Percentiles rank a stretch among this genome's conserved stretches.
Evolutionary conservation across 2,888 invertebrate genomes (phyloP).

Genomic region (Adelphocoris suturalis): DNA sequence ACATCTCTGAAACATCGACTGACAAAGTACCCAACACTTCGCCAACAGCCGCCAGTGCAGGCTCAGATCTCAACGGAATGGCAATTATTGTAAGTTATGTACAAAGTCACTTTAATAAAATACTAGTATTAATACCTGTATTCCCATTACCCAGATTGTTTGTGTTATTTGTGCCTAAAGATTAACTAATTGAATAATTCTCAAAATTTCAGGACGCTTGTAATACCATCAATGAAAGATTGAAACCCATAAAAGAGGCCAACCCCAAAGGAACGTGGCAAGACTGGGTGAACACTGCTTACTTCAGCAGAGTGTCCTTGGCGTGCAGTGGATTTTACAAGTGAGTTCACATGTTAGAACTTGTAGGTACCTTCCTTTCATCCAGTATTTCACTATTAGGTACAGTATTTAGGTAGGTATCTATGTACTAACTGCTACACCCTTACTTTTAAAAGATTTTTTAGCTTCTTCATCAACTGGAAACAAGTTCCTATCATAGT

Average conservation of each 20-base stretch:
- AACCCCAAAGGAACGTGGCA: conserved; percentile 91
- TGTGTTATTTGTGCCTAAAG: too few relatives aligned
- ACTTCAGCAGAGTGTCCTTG: conserved; percentile 87
- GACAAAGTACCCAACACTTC: conserved; percentile 96
- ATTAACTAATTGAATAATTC: too few relatives aligned
- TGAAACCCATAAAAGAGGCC: conserved; percentile 86
- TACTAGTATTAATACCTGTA: too few relatives aligned
- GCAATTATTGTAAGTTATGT: conserved; percentile 84
- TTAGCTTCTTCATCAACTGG: too few relatives aligned
- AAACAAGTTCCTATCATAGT: too few relatives aligned
- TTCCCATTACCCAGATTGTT: too few relatives aligned
- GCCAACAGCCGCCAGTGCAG: conserved; percentile 92
- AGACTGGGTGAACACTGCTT: conserved; percentile 89
- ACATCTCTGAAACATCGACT: conserved; percentile 90
- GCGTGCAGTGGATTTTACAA: conserved; percentile 90
- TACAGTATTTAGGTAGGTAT: too few relatives aligned
- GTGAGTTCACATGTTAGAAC: conserved; percentile 76
- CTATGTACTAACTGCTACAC: too few relatives aligned
- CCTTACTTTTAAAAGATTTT: too few relatives aligned
- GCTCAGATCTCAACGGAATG: conserved; percentile 95
- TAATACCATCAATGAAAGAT: conserved; percentile 84
- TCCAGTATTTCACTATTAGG: too few relatives aligned
- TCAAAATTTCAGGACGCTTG: conserved; percentile 86
- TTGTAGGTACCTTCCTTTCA: too few relatives aligned
- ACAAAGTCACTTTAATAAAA: neutral